A percentile compares a stretch with the other conserved stretches of the same genome.
These are phyloP conservation scores for Cephus rjabovi DNA, from an alignment of 2,888 invertebrate species.

Conservation along the genomic window DNA sequence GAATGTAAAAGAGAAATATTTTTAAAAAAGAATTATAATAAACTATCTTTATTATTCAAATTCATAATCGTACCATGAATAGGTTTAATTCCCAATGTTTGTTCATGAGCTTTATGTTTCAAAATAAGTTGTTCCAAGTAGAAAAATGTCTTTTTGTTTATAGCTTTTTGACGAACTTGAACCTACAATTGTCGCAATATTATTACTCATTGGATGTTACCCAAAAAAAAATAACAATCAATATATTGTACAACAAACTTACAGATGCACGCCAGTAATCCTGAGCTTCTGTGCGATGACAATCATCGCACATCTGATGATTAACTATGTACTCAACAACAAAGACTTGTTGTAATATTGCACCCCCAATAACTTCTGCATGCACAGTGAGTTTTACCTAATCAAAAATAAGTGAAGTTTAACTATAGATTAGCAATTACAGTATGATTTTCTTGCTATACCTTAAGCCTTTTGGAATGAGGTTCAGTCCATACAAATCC, in stretches of 20 bases:
- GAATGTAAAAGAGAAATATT: slow-evolving; percentile 39
- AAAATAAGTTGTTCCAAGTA: slow-evolving; percentile 97
- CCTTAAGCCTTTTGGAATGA: slow-evolving; percentile 97
- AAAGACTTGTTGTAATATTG: slow-evolving; percentile 94
- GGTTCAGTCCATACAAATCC: slow-evolving; percentile 99
- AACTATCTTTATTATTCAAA: slow-evolving; percentile 8
- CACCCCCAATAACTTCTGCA: slow-evolving; percentile 92
- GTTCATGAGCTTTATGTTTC: slow-evolving; percentile 93
- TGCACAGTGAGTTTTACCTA: slow-evolving; percentile 92
- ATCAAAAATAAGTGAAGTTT: not conserved
- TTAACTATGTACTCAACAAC: slow-evolving; percentile 92
- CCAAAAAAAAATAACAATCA: slow-evolving; percentile 6
- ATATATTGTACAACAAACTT: slow-evolving; percentile 27
- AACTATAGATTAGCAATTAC: not conserved
- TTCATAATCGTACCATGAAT: slow-evolving; percentile 72
- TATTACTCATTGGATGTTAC: not conserved
- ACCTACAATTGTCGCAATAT: slow-evolving; percentile 68
- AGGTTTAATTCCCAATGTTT: slow-evolving; percentile 89
- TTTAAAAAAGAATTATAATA: slow-evolving; percentile 4
- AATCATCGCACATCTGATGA: slow-evolving; percentile 97
- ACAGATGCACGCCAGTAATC: slow-evolving; percentile 95
- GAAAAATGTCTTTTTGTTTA: slow-evolving; percentile 97
- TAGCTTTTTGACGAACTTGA: slow-evolving; percentile 87
- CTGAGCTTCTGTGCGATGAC: slow-evolving; percentile 96
- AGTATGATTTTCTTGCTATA: slow-evolving; percentile 53